These are phyloP conservation scores for Holocentrus rufus DNA, from an alignment of 2,797 vertebrate species.

Conservation along the genomic window DNA sequence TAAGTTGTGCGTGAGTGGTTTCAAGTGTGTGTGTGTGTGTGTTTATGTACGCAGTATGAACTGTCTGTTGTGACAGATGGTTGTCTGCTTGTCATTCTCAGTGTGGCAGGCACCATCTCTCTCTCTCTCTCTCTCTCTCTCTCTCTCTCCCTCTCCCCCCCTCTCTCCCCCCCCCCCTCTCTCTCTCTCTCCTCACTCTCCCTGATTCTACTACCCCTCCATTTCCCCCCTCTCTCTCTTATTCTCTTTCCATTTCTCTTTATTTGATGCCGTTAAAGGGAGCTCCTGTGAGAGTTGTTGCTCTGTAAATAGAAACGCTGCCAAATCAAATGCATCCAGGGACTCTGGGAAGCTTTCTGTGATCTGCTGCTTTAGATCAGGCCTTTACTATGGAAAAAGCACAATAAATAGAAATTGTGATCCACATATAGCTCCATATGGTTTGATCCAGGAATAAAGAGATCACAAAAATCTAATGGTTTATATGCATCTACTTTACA, in stretches of 20 bases:
- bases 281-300: constrained; percentile 51
- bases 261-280: constrained; percentile 56
- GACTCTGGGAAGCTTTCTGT: constrained; percentile 59
- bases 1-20: too few species aligned
- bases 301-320: constrained; percentile 63
- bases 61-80: too few species aligned
- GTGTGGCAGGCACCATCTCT: too few species aligned
- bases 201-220: constrained; percentile 12
- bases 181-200: constrained; percentile 35
- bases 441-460: constrained; percentile 38
- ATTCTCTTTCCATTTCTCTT: constrained; percentile 43
- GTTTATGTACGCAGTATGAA: too few species aligned
- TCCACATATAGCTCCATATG: constrained; percentile 5
- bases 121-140: constrained; percentile 22
- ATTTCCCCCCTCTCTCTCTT: constrained; percentile 18
- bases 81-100: too few species aligned
- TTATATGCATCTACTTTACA: not conserved
- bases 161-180: constrained; percentile 21
- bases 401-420: constrained; percentile 27
- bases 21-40: too few species aligned
- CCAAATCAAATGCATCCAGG: constrained; percentile 62
- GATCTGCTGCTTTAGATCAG: constrained; percentile 48
- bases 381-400: constrained; percentile 23
- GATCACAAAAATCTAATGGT: not conserved
- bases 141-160: constrained; percentile 13